Base-by-base conservation (phyloP, 2,888 invertebrate species). In the Pseudococcus jackbeardsleyi region DNA sequence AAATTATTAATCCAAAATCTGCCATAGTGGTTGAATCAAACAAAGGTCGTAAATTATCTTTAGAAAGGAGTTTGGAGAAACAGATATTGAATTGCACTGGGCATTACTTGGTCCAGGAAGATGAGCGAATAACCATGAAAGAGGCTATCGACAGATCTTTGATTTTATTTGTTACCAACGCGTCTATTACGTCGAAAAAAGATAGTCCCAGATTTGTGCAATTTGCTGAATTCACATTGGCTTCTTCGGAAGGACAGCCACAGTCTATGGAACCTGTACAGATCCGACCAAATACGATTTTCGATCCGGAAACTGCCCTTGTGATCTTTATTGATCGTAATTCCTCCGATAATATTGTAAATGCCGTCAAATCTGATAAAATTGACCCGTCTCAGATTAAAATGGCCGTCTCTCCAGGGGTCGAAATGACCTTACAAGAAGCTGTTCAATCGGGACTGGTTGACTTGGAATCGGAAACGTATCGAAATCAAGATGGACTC, bases 1-100 rank as follows among this genome's bases (percentile, higher is more conserved):
- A 96, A 91, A 95, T 99, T 39, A 95, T 99, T 82, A 96, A 98
- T 92, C 94, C 96, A 19, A 93, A 95, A 89, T 98, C 97, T 0
- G 97, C 96, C 17, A 92, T 94, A 87, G 96, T 98, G 0, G 92
- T 96, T 46, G 97, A 98, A 91, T 95, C 96, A 1, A 94, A 94
- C 86, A 94, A 95, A 91, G 94, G 94, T 91, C 94, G 95, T 91
- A 94, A 94, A 91, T 92, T 96, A 22, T 93, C 95, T 5, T 91
- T 97, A 17, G 91, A 93, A 8, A 94, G 95, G 90, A 96, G 96
- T 88, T 92, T 98, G 89, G 95, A 96, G 90, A 95, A 95, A 90
- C 94, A 94, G 90, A 93, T 98, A 88, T 91, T 98, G 88, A 95
- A 97, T 91, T 93, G 93, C 26, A 95, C 94, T 9, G 97, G 97